Evolutionary conservation across 2,888 invertebrate genomes (phyloP), one percentile per base, ranked within the genome.

Genomic region (Choreutis nemorana): DNA sequence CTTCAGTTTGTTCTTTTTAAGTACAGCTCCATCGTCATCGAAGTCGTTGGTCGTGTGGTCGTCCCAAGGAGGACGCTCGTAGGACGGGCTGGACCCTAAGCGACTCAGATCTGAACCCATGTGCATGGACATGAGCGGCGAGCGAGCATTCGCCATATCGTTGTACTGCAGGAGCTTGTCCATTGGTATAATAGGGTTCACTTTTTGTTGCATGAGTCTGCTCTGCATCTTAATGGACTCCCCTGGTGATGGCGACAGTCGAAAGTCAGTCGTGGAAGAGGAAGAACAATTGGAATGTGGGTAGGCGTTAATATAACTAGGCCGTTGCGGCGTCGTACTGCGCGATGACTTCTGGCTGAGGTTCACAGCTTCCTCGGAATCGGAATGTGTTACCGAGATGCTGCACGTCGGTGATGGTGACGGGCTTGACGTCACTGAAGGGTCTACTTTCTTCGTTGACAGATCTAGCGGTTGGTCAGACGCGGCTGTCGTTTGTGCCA

Each of bases 391-490:
- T 34, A 80, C 81, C 27, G 86, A 85, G 40, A 83, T 79, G 49
- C 85, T 82, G 47, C 84, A 82, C 8, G 81, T 61, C 1, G 87
- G 87, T 9, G 87, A 87, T 31, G 81, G 81, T 11, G 81, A 70
- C 9, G 85, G 85, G 39, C 83, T 83, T 4, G 84, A 83, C 31
- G 82, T 81, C 29, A 75, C 62, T 2, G 82, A 81, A 10, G 57
- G 54, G 33, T 62, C 75, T 3, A 83, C 85, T 45, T 89, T 90
- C 53, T 93, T 94, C 3, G 93, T 86, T 2, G 94, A 94, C 43
- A 97, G 81, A 68, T 97, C 97, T 32, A 97, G 72, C 1, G 97
- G 97, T 56, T 94, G 90, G 48, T 94, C 93, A 3, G 71, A 57
- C 25, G 57, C 48, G 1, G 61, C 50, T 14, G 61, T 41, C 3